These are phyloP conservation scores for Enoplosus armatus DNA, from an alignment of 2,797 vertebrate genomes.

Conservation along the genomic window DNA sequence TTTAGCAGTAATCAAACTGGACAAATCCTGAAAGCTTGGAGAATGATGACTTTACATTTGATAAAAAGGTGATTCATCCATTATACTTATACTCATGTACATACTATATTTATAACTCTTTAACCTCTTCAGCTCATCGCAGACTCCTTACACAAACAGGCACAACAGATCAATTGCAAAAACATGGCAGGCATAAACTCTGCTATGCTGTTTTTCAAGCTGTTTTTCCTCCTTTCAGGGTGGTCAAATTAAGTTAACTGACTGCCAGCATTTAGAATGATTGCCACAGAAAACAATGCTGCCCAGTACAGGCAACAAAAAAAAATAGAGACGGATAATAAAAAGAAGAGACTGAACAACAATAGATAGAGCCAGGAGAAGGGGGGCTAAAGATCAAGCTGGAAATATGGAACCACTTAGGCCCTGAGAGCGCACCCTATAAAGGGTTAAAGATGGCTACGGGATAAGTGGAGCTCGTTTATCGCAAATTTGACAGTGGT, in stretches of 20 bases:
- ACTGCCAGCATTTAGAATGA: conserved; percentile 39
- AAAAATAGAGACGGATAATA: conserved; percentile 28
- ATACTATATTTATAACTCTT: neutral
- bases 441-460: conserved; percentile 82
- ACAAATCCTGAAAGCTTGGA: neutral
- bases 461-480: conserved; percentile 80
- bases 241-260: conserved; percentile 56
- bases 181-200: conserved; percentile 9
- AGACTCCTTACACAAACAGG: conserved; percentile 12
- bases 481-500: conserved; percentile 78
- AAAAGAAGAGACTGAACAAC: conserved; percentile 52
- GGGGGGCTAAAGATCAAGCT: conserved; percentile 50
- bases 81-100: too few species aligned
- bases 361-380: conserved; percentile 51
- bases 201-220: conserved; percentile 30
- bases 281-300: conserved; percentile 43
- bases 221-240: conserved; percentile 40
- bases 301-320: neutral
- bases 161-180: conserved; percentile 22
- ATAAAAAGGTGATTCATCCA: neutral
- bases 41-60: neutral
- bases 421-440: conserved; percentile 41
- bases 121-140: conserved; percentile 5
- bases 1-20: neutral
- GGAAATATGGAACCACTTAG: conserved; percentile 79